Evolutionary conservation across 2,113 vertebrate species (phyloP).

Genomic region (Otocyon megalotis): DNA sequence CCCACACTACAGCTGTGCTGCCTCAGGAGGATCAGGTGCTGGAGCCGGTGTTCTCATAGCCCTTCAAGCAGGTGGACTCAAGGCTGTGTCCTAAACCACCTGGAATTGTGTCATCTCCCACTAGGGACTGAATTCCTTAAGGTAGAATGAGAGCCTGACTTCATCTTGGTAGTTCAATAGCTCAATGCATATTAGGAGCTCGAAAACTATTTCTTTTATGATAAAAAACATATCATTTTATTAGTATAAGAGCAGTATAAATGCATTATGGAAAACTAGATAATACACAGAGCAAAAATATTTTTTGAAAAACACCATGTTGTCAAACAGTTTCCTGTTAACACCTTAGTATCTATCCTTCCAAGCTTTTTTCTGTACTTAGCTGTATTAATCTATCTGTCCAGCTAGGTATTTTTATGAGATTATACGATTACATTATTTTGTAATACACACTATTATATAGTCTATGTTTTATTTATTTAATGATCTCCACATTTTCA

Average conservation of each 20-base stretch:
- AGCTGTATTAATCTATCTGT: neutral
- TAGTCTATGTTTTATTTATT: neutral
- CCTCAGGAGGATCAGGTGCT: neutral
- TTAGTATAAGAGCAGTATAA: neutral
- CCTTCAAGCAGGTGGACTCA: rapidly evolving
- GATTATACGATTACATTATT: neutral
- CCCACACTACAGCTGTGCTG: neutral
- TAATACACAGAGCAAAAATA: constrained; percentile 28
- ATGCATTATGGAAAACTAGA: neutral
- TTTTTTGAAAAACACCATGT: neutral
- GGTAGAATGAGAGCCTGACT: neutral
- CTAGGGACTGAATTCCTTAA: neutral
- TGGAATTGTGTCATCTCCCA: neutral
- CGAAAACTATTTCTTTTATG: constrained; percentile 1
- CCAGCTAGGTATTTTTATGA: neutral
- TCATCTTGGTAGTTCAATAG: neutral
- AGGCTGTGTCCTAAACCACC: rapidly evolving
- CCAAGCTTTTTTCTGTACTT: neutral
- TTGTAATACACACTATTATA: neutral
- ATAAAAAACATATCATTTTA: neutral
- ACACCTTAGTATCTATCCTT: neutral
- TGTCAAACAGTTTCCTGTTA: neutral
- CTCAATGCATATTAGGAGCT: neutral
- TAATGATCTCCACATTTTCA: neutral
- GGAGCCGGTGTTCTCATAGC: rapidly evolving